phyloP scores from a whole-genome alignment of 2,113 vertebrate species.

The Psophia crepitans region DNA sequence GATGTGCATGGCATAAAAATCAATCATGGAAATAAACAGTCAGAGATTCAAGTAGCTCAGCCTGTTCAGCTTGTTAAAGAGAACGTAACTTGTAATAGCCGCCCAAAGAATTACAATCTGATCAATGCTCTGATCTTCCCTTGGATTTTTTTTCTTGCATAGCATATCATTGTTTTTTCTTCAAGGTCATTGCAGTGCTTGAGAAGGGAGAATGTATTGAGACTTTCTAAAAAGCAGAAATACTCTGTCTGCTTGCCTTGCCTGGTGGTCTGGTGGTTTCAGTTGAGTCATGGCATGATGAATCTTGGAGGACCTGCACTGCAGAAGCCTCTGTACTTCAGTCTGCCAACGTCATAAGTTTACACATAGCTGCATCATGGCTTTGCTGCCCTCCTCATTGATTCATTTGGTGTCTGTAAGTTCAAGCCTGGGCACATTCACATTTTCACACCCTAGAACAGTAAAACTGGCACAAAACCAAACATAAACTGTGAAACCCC shows the following conservation, averaged over 20 bases:
- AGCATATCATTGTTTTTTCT: accelerated
- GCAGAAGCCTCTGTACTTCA: neutral
- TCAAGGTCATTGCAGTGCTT: neutral
- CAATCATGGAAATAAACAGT: neutral
- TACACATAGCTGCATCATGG: accelerated
- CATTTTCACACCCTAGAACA: neutral
- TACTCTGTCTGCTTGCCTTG: neutral
- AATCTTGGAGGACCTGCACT: neutral
- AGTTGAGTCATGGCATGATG: neutral
- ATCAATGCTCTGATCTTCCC: neutral
- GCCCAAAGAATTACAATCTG: neutral
- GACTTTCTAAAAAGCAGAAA: neutral
- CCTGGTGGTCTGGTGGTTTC: neutral
- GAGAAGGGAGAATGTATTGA: neutral
- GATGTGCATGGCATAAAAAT: neutral
- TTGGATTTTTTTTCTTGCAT: neutral
- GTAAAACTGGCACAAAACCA: neutral
- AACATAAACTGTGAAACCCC: neutral
- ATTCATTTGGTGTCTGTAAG: neutral
- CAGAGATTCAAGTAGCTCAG: neutral
- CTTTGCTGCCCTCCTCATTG: neutral
- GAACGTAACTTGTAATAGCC: neutral
- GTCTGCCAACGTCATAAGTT: neutral
- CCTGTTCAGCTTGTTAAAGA: neutral
- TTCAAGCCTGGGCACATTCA: neutral